These are phyloP conservation scores for Stenotaenia linearis DNA, from an alignment of 2,888 invertebrate species.

Conservation along the genomic window DNA sequence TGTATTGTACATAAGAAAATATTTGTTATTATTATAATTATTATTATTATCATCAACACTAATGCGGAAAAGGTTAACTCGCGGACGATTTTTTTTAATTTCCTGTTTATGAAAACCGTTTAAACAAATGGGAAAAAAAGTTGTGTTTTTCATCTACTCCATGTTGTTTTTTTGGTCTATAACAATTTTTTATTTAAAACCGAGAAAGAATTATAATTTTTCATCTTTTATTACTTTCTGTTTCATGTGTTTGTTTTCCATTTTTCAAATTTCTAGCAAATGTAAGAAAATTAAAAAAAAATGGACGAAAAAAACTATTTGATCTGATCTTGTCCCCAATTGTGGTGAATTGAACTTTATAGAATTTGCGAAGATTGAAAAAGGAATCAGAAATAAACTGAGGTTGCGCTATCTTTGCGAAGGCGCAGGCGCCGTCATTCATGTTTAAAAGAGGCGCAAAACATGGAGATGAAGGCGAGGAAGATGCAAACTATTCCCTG, in stretches of 20 bases:
- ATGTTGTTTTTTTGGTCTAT: neutral
- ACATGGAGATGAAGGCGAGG: neutral
- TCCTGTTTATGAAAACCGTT: neutral
- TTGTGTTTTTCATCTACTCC: neutral
- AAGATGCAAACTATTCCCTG: conserved; percentile 8
- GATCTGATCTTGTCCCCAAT: neutral
- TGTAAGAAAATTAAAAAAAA: conserved; percentile 7
- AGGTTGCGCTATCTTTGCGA: neutral
- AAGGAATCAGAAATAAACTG: neutral
- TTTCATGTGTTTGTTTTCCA: conserved; percentile 1
- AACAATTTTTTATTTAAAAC: neutral
- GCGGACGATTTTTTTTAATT: neutral
- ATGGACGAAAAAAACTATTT: neutral
- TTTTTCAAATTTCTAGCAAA: conserved; percentile 17
- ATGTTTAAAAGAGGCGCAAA: conserved; percentile 10
- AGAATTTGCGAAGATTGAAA: neutral
- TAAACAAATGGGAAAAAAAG: neutral
- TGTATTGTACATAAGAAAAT: conserved; percentile 1
- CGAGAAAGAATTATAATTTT: neutral
- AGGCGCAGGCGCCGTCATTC: neutral
- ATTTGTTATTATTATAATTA: neutral
- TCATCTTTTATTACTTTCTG: neutral
- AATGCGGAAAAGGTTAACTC: neutral
- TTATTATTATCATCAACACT: neutral
- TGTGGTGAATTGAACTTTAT: neutral